Conservation (phyloP, 2,113 vertebrate genomes). For the Corynorhinus townsendii region DNA sequence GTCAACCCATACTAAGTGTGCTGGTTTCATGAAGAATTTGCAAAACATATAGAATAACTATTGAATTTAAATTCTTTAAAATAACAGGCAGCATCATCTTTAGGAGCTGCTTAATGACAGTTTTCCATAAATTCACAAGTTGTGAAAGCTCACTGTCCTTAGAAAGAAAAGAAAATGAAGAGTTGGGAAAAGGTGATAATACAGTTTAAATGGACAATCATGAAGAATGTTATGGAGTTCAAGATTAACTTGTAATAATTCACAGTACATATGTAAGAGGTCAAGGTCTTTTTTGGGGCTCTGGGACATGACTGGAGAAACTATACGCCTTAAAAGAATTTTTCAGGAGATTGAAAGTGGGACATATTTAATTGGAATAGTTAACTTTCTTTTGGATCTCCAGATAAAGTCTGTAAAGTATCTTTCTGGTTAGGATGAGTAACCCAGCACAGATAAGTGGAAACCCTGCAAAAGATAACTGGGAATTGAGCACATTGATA, state of each 20-base stretch:
- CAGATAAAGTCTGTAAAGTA: background rate
- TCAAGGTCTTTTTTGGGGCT: background rate
- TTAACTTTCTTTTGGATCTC: background rate
- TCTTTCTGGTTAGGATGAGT: background rate
- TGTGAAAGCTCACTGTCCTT: background rate
- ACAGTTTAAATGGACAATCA: background rate
- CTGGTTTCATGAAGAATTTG: background rate
- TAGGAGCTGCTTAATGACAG: background rate
- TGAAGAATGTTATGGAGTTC: background rate
- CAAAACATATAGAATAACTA: background rate
- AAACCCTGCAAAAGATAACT: background rate
- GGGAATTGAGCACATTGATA: background rate
- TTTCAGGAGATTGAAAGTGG: background rate
- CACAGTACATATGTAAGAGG: background rate
- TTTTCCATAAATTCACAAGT: background rate
- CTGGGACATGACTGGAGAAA: background rate
- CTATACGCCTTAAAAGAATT: background rate
- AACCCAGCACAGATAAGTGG: background rate
- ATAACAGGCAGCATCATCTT: background rate
- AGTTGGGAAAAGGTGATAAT: background rate
- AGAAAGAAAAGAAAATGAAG: background rate
- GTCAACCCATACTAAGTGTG: background rate
- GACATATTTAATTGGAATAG: background rate
- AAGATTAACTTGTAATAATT: background rate
- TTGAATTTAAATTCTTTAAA: background rate